These are phyloP conservation scores for Porites cylindrica DNA, from an alignment of 92 coral and sea anemone species.

Conservation along the genomic window DNA sequence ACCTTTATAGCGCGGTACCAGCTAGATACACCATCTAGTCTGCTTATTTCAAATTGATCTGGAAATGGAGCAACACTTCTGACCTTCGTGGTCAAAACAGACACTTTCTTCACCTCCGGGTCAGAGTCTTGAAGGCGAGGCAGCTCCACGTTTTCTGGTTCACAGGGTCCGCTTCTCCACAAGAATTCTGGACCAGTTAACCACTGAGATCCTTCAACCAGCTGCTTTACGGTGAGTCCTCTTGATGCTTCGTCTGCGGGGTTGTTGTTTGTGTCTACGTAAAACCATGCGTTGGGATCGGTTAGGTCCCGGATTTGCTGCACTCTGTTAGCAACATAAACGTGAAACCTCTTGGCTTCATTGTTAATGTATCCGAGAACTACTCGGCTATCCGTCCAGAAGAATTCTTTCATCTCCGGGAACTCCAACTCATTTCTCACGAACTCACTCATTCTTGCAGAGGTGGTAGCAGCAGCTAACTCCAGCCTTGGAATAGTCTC, in stretches of 20 bases:
- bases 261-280: background rate
- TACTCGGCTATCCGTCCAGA: background rate
- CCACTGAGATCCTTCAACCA: background rate
- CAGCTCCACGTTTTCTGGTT: background rate
- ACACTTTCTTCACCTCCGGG: background rate
- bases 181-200: background rate
- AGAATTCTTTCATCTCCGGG: slow-evolving; percentile 14
- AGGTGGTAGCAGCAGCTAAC: slow-evolving; percentile 24
- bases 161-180: background rate
- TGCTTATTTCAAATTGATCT: too few species aligned
- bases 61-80: too few species aligned
- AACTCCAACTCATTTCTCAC: background rate
- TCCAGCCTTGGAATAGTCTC: slow-evolving; percentile 10
- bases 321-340: background rate
- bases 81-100: too few species aligned
- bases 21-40: too few species aligned
- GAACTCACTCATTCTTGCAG: slow-evolving; percentile 26
- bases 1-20: too few species aligned
- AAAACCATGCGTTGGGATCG: background rate
- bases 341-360: background rate
- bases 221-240: slow-evolving; percentile 3
- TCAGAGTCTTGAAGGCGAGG: background rate
- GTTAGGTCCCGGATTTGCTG: slow-evolving; percentile 7
- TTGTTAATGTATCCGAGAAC: too few species aligned
- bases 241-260: background rate